phyloP scores from a whole-genome alignment of 2,797 vertebrate species.

The Anguilla anguilla region DNA sequence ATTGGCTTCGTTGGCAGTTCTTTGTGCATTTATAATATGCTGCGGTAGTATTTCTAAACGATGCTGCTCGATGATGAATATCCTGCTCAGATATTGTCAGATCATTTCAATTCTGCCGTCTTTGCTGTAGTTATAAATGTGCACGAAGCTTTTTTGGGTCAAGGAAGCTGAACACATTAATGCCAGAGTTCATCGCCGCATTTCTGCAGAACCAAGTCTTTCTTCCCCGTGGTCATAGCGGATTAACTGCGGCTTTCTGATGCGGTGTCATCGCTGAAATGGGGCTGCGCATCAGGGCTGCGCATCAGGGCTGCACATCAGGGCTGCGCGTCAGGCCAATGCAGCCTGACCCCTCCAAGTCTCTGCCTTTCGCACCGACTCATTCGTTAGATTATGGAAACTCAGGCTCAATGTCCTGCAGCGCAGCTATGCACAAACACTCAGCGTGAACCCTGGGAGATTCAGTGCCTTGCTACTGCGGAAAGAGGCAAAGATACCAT shows the following conservation, averaged over 20 bases:
- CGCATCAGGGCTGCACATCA: neutral
- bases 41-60: neutral
- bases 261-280: neutral
- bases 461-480: constrained; percentile 13
- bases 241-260: neutral
- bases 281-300: neutral
- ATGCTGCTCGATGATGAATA: neutral
- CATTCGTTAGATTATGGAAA: constrained; percentile 26
- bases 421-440: neutral
- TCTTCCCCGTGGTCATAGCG: neutral
- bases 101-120: neutral
- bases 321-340: neutral
- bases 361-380: neutral
- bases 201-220: neutral
- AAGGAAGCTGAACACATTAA: neutral
- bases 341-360: neutral
- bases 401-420: neutral
- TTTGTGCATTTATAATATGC: neutral
- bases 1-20: neutral
- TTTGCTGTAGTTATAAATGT: neutral
- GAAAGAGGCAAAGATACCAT: constrained; percentile 21
- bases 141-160: neutral
- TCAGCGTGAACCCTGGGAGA: neutral
- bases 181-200: constrained; percentile 3
- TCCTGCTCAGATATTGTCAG: neutral